Evolutionary conservation across 2,113 vertebrate genomes (phyloP).

Genomic region (Pterophyllum scalare): DNA sequence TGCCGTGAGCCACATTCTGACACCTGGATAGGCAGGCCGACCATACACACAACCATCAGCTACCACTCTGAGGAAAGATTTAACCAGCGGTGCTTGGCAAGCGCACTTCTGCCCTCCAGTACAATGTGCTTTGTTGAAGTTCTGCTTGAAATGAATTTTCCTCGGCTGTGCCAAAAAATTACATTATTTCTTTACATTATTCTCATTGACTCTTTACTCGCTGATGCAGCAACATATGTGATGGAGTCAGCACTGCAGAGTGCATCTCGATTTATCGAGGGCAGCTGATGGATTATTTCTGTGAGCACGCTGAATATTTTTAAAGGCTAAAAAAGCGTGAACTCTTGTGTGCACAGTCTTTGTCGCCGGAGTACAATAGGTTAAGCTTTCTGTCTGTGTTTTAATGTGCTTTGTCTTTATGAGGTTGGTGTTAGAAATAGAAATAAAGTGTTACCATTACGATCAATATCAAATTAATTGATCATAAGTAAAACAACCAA

Average conservation of each 20-base stretch:
- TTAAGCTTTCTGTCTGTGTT: not conserved
- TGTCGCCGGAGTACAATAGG: slow-evolving; percentile 4
- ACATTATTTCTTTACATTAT: slow-evolving; percentile 32
- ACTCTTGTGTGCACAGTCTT: not conserved
- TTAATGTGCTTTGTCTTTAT: not conserved
- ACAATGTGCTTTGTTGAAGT: slow-evolving; percentile 44
- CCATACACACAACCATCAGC: slow-evolving; percentile 44
- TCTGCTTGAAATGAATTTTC: slow-evolving; percentile 29
- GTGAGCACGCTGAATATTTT: not conserved
- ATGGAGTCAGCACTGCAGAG: slow-evolving; percentile 33
- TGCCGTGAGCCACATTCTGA: slow-evolving; percentile 63
- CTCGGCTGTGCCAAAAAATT: slow-evolving; percentile 21
- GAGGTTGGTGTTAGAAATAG: not conserved
- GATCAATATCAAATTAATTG: not conserved
- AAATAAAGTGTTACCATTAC: not conserved
- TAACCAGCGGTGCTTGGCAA: slow-evolving; percentile 38
- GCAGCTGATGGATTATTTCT: slow-evolving; percentile 24
- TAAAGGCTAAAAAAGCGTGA: not conserved
- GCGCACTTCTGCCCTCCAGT: not conserved
- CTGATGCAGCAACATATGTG: slow-evolving; percentile 45
- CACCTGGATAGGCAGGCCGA: slow-evolving; percentile 53
- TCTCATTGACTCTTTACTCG: slow-evolving; percentile 13
- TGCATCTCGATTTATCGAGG: slow-evolving; percentile 19
- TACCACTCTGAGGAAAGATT: slow-evolving; percentile 50
- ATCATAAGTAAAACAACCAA: not conserved